Evolutionary conservation across 2,797 vertebrate genomes (phyloP).

Genomic region (Carduelis carduelis): DNA sequence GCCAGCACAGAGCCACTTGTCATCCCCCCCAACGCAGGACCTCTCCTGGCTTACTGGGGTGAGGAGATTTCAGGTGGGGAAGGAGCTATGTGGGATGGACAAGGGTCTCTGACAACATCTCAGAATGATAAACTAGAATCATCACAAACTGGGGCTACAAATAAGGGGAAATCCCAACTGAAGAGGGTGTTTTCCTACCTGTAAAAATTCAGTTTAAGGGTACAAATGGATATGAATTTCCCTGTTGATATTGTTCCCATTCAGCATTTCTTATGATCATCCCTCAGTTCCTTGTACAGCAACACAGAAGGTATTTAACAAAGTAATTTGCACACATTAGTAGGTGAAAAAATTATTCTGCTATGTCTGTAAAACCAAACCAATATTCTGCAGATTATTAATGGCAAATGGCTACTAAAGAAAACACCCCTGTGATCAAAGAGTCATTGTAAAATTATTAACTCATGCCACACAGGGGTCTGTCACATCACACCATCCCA

Average conservation of each 20-base stretch:
- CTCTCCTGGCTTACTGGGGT: fast-evolving
- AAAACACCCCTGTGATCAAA: not conserved
- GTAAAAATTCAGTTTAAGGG: not conserved
- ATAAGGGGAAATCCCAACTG: not conserved
- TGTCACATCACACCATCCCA: not conserved
- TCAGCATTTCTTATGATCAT: not conserved
- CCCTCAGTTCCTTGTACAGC: not conserved
- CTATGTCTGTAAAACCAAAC: not conserved
- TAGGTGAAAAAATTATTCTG: not conserved
- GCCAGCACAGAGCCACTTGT: not conserved
- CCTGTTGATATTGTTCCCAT: not conserved
- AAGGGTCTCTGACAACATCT: not conserved
- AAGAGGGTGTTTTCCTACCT: not conserved
- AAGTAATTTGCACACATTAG: not conserved
- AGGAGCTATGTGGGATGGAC: fast-evolving
- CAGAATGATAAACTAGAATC: not conserved
- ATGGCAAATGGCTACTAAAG: not conserved
- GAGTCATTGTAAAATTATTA: not conserved
- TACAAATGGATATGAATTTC: not conserved
- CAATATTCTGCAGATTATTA: not conserved
- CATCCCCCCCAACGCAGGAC: not conserved
- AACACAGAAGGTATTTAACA: not conserved
- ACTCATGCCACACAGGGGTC: not conserved
- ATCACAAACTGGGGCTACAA: not conserved
- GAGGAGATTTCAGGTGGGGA: fast-evolving